Evolutionary conservation across 2,797 vertebrate genomes (phyloP).

Genomic region (Pangasius mekongensis): DNA sequence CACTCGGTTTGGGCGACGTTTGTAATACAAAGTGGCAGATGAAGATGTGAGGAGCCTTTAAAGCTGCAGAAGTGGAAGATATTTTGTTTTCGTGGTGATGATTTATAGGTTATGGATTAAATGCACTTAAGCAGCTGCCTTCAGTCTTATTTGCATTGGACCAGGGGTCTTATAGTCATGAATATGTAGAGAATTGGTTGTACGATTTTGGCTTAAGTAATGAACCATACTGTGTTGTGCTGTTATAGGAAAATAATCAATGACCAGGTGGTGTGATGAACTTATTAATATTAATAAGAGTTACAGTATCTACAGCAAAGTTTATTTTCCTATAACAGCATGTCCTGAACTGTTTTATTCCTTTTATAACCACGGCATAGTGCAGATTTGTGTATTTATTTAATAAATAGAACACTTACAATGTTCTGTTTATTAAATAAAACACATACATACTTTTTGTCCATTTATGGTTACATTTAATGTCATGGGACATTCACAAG

Average conservation of each 20-base stretch:
- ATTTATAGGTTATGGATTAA: not conserved
- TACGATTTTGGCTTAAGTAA: not conserved
- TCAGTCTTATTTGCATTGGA: not conserved
- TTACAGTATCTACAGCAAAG: not conserved
- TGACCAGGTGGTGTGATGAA: not conserved
- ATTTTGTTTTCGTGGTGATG: not conserved
- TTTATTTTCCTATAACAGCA: not conserved
- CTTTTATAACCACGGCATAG: not conserved
- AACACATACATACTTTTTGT: not conserved
- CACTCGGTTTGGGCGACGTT: slow-evolving; percentile 38
- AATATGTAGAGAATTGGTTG: not conserved
- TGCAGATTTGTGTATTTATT: not conserved
- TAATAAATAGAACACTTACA: not conserved
- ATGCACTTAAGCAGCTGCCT: not conserved
- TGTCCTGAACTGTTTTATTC: not conserved
- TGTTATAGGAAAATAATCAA: not conserved
- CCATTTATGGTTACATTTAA: not conserved
- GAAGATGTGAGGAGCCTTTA: not conserved
- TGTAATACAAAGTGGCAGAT: slow-evolving; percentile 31
- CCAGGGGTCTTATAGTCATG: not conserved
- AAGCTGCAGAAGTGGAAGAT: not conserved
- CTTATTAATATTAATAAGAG: too few species aligned
- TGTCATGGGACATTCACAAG: not conserved
- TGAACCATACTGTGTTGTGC: not conserved
- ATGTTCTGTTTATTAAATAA: not conserved